Evolutionary conservation across 2,113 vertebrate genomes (phyloP), one percentile per base, ranked within the genome.

Genomic region (Coryphaenoides rupestris): DNA sequence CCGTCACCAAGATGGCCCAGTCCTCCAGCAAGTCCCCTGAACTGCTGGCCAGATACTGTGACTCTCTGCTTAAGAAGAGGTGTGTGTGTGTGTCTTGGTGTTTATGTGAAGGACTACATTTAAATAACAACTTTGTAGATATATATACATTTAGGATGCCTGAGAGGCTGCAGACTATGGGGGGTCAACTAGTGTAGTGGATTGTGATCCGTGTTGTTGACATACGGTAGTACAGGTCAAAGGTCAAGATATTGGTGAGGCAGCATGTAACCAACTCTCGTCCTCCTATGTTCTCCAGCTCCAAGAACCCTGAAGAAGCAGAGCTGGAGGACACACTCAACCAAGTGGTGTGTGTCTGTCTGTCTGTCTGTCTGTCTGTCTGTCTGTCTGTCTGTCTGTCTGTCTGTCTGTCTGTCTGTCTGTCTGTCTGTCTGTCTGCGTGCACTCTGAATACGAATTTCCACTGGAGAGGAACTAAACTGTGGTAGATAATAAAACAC

Each of bases 21-120:
- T 98, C 96, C 0, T 99, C 97, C 81, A 99, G 97, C 88, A 99
- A 99, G 78, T 99, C 97, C 1, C 97, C 96, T 0, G 96, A 99
- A 82, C 85, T 99, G 70, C 89, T 99, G 83, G 97, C 97, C 68
- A 90, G 96, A 72, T 99, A 99, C 90, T 98, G 97, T 78, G 97
- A 99, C 80, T 99, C 96, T 50, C 72, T 99, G 63, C 83, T 99
- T 75, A 99, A 99, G 89, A 98, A 99, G 89, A 99, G 96, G 96
- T 97, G 78, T 0, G 79, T 26, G 23, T 19, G 14, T 45, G 50
- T 54, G n/a, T 47, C 5, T 16, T n/a, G n/a, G 26, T 47, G 55
- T 61, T n/a, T n/a, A n/a, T n/a, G n/a, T n/a, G n/a, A n/a, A n/a
- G n/a, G n/a, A n/a, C n/a, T n/a, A n/a, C n/a, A n/a, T n/a, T n/a